A percentile compares a stretch with the other conserved stretches of the same genome.
Conservation (phyloP, 2,113 vertebrate genomes). For the Eidolon helvum region DNA sequence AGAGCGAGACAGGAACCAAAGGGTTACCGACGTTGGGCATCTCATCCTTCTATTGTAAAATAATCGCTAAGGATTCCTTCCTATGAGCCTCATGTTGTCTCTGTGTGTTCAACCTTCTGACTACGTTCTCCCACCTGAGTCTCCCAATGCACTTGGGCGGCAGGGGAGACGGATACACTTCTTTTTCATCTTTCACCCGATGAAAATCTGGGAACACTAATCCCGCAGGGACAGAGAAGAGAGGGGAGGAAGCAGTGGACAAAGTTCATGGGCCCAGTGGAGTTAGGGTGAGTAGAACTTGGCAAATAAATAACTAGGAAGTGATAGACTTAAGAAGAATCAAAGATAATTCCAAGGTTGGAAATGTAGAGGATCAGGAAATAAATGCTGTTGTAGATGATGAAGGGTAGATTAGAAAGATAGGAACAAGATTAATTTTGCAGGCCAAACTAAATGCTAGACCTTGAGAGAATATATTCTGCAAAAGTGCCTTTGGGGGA, state of each 20-base stretch:
- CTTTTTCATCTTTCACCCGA: neutral
- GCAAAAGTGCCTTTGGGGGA: neutral
- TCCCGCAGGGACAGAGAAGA: neutral
- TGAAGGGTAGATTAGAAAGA: neutral
- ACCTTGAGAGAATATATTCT: neutral
- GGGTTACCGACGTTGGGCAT: neutral
- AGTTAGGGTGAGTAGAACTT: neutral
- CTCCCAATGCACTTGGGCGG: neutral
- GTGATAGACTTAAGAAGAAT: neutral
- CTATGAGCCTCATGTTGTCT: neutral
- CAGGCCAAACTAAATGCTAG: neutral
- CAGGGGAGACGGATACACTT: neutral
- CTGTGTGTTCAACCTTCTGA: neutral
- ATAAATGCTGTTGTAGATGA: neutral
- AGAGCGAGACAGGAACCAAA: neutral
- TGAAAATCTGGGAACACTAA: neutral
- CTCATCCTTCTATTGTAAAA: slow-evolving; percentile 56
- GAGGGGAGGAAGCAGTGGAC: neutral
- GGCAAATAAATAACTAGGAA: neutral
- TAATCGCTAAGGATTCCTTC: slow-evolving; percentile 54
- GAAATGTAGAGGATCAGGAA: neutral
- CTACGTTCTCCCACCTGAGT: neutral
- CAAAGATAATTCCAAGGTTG: slow-evolving; percentile 17
- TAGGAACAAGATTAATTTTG: neutral
- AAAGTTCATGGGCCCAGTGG: neutral